These are phyloP conservation scores for Corynorhinus townsendii DNA, from an alignment of 2,113 vertebrate species.

Conservation along the genomic window DNA sequence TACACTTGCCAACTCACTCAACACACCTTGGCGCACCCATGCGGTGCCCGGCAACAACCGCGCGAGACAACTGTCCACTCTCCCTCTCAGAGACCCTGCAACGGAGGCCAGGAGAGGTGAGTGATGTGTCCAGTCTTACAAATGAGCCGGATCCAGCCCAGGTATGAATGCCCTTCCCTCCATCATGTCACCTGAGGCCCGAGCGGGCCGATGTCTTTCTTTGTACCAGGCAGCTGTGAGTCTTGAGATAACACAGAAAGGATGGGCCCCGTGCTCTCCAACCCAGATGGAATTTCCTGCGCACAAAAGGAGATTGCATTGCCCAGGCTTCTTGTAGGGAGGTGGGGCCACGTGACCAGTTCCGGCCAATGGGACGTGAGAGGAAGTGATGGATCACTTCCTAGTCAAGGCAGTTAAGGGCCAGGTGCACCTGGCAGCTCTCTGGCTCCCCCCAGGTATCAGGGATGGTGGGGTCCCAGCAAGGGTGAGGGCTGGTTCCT, in stretches of 20 bases:
- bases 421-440: background rate
- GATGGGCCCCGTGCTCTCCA: background rate
- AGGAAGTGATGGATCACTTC: background rate
- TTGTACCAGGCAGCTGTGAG: background rate
- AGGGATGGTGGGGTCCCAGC: background rate
- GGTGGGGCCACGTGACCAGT: background rate
- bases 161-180: background rate
- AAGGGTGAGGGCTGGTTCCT: background rate
- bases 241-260: background rate
- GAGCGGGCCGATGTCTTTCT: background rate
- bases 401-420: background rate
- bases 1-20: background rate
- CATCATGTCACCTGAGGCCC: background rate
- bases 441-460: background rate
- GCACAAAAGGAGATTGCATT: background rate
- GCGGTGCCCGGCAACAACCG: background rate
- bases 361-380: background rate
- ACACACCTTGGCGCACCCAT: background rate
- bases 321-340: background rate
- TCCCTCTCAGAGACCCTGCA: background rate
- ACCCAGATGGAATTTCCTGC: background rate
- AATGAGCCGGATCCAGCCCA: background rate
- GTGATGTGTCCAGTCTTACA: background rate
- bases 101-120: background rate
- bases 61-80: no score